Evolutionary conservation across 2,888 invertebrate species (phyloP).

Genomic region (Cryptus viduatorius): DNA sequence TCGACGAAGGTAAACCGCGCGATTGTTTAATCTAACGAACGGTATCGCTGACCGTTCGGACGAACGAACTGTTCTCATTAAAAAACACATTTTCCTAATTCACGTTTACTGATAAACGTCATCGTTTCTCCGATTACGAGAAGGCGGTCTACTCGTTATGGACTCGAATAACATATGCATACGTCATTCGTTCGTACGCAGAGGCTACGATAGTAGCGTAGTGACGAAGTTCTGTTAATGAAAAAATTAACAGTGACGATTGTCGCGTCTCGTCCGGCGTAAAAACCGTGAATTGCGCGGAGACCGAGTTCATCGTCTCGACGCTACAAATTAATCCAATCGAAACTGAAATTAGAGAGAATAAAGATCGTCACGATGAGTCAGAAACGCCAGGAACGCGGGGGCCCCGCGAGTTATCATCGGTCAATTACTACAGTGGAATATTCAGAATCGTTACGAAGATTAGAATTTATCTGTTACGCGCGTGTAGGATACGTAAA

Average conservation of each 20-base stretch:
- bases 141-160: background rate
- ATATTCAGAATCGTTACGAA: conserved; percentile 26
- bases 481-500: conserved; percentile 60
- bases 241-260: background rate
- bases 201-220: background rate
- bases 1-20: background rate
- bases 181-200: conserved; percentile 4
- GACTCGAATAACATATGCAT: background rate
- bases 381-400: conserved; percentile 6
- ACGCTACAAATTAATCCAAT: conserved; percentile 19
- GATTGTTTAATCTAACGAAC: conserved; percentile 17
- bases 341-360: background rate
- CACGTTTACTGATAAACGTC: conserved; percentile 33
- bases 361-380: conserved; percentile 11
- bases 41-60: background rate
- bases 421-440: conserved; percentile 42
- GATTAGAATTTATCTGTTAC: conserved; percentile 66
- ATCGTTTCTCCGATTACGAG: conserved; percentile 5
- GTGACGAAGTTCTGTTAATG: conserved; percentile 12
- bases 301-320: conserved; percentile 41
- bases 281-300: background rate
- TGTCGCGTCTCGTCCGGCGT: background rate
- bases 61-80: background rate
- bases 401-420: conserved; percentile 36
- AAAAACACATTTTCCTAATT: conserved; percentile 27